phyloP scores from a whole-genome alignment of 1,140 invertebrate genomes.

The Macrobrachium nipponense region DNA sequence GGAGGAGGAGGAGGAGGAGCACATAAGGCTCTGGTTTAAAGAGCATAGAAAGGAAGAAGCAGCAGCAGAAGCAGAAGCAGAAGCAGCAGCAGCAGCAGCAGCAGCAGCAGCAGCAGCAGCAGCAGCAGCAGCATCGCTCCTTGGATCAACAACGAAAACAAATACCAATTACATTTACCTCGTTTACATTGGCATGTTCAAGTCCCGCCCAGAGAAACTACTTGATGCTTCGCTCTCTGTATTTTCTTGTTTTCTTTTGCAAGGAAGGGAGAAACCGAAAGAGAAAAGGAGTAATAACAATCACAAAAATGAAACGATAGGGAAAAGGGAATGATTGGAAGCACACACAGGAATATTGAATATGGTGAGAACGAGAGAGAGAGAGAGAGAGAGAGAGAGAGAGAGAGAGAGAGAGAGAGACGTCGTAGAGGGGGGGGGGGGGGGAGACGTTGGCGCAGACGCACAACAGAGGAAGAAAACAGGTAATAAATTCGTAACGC shows the following conservation, averaged over 20 bases:
- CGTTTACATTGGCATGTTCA: conserved; percentile 44
- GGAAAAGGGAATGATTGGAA: not conserved
- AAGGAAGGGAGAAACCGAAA: not conserved
- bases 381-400: not conserved
- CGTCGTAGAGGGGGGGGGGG: not conserved
- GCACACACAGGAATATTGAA: not conserved
- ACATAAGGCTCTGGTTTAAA: too few relatives aligned
- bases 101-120: not conserved
- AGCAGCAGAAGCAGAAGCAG: not conserved
- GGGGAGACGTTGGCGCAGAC: not conserved
- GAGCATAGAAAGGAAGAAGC: not conserved
- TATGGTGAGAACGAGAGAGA: not conserved
- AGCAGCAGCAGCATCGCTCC: conserved; percentile 5
- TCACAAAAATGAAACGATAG: not conserved
- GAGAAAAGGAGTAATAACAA: not conserved
- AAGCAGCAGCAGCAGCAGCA: too few relatives aligned
- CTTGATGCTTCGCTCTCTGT: too few relatives aligned
- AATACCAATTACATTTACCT: conserved; percentile 44
- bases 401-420: not conserved
- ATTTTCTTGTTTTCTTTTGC: too few relatives aligned
- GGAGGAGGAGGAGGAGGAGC: not conserved
- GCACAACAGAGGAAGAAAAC: not conserved
- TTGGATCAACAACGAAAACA: conserved; percentile 39
- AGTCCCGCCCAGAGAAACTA: conserved; percentile 13
- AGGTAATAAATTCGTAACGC: not conserved